Base-by-base conservation (phyloP, 2,113 vertebrate genomes). In the Kryptolebias marmoratus region DNA sequence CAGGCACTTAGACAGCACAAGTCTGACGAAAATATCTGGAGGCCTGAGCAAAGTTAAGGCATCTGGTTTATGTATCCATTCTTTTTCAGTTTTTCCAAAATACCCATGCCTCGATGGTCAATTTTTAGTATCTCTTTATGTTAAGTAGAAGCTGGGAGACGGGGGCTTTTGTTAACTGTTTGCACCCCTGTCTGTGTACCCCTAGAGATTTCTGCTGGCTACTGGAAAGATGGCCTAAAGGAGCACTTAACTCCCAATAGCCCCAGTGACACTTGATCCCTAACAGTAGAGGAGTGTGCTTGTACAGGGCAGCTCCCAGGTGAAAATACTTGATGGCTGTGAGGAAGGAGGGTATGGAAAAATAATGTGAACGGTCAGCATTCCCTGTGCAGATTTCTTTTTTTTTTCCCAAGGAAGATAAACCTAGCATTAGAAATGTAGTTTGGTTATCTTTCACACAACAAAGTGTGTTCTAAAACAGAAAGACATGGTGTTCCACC, bases 221-320 rank as follows among this genome's bases (percentile, higher is more conserved):
- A 68, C 14, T 42, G 75, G 59, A 58, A 73, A 65, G 39, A 36
- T 66, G 61, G 45, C 73, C 71, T 31, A 22, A 48, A 55, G 64
- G 68, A 79, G 36, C 64, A 68, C 50, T 72, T 71, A 57, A 66
- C 76, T 81, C 55, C 66, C 73, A 66, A 2, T 14, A 70, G 58
- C 68, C 66, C 72, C 12, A 10, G 44, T 31, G 57, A 75, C 71
- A 79, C 45, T 73, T 67, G 27, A 64, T 58, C 8, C 8, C 60
- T 42, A 58, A 30, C 57, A 67, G 58, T 4, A 70, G 47, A 49
- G 42, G 66, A 27, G 48, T 1, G 36, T 32, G 22, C 52, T 57
- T 57, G 49, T 16, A 64, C 4, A 48, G 56, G 44, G 70, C 67
- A 69, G 57, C 71, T 83, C 53, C 68, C 55, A 47, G 55, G 64